Base-by-base conservation (phyloP, 2,888 invertebrate species). In the Spilosoma lubricipeda region DNA sequence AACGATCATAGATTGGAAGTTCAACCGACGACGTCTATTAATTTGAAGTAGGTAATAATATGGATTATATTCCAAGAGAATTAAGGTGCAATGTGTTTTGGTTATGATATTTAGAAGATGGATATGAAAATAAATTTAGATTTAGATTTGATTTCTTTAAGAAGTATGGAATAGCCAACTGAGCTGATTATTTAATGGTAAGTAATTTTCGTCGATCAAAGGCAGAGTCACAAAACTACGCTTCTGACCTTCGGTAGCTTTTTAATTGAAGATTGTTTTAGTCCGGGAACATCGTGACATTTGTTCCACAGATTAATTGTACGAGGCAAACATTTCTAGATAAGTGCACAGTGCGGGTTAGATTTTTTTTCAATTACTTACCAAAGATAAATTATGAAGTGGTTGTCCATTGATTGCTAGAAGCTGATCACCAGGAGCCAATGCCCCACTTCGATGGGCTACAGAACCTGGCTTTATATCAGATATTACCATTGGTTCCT, bases 381-480 rank as follows among this genome's bases (percentile, higher is more conserved):
- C 97, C 84, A 97, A 89, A 33, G 97, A 96, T 80, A 97, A 95
- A 82, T 97, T 97, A 82, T 97, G 98, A 79, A 98, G 94, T 0
- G 97, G 97, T 86, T 98, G 97, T 82, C 98, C 97, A 90, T 99
- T 98, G 74, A 99, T 98, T 0, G 98, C 98, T 23, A 99, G 92
- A 0, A 99, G 95, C 76, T 98, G 97, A 89, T 99, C 99, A 1
- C 99, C 99, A 0, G 98, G 97, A 33, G 98, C 97, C 63, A 99
- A 94, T 1, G 98, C 98, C 3, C 99, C 99, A 39, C 98, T 98
- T 67, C 98, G 96, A 93, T 99, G 98, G 0, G 99, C 99, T 0
- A 98, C 97, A 59, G 99, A 99, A 18, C 99, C 99, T 67, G 98
- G 97, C 74, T 98, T 97, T 23, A 99, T 98, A 87, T 99, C 98